Evolutionary conservation across 2,797 vertebrate genomes (phyloP), one percentile per base, ranked within the genome.

Genomic region (Melanotaenia boesemani): DNA sequence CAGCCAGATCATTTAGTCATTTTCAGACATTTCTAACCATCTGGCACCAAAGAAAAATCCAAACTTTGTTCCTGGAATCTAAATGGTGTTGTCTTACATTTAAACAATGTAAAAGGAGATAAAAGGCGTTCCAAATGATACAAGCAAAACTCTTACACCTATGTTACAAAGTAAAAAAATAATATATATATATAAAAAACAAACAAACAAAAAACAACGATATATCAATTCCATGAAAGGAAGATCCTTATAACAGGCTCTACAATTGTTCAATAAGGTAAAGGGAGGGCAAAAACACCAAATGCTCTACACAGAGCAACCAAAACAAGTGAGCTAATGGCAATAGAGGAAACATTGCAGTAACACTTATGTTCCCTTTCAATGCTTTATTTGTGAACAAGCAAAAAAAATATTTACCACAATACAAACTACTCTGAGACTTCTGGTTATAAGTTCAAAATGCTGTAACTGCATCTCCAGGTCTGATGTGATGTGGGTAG

Each of bases 21-120:
- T 85, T 88, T 79, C 89, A 86, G 32, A 90, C 84, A 87, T 84
- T 84, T 89, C 80, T 77, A 82, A 88, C 76, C 78, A 86, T 73
- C 90, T 90, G 90, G 91, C 89, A 92, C 76, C 85, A 89, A 88
- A 87, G 26, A 80, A 89, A 88, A 89, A 80, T 80, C 67, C 79
- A 88, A 74, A 85, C 70, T 80, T 94, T 93, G 92, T 94, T 94
- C 90, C 88, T 94, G 90, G 85, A 92, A 92, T 92, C 89, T 93
- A 90, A 92, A 87, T 63, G 76, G 80, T 74, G 57, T 80, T n/a
- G 59, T 70, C 75, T 90, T 91, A 89, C 83, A 91, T 86, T 92
- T 81, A 69, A 90, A 89, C 82, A 91, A 92, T 87, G 86, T 91
- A 91, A 92, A 91, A 68, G 86, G 87, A 90, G 78, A 86, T 54